Percentiles rank a stretch among this genome's conserved stretches.
Evolutionary conservation across 2,113 vertebrate species (phyloP).

Genomic region (Chaetodon trifascialis): DNA sequence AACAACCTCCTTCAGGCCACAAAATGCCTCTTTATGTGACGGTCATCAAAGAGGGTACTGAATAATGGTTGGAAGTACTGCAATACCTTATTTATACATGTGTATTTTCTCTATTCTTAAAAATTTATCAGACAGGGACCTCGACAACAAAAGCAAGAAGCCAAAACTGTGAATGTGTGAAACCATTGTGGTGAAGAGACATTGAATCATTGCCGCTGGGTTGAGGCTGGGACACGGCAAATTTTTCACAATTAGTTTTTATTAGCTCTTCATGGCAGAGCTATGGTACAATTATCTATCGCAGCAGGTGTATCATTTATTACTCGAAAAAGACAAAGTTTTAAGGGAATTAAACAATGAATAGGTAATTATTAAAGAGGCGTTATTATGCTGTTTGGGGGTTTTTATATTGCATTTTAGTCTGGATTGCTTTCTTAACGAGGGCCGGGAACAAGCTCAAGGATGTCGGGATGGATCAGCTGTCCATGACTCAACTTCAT

Average conservation of each 20-base stretch:
- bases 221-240: not conserved
- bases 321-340: not conserved
- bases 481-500: too few species aligned
- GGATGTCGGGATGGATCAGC: too few species aligned
- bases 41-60: not conserved
- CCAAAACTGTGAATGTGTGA: not conserved
- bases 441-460: too few species aligned
- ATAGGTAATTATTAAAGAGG: not conserved
- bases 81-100: too few species aligned
- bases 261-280: not conserved
- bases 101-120: not conserved
- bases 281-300: not conserved
- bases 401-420: too few species aligned
- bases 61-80: not conserved
- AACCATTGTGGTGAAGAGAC: not conserved
- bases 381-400: too few species aligned
- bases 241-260: not conserved
- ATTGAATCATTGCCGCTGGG: not conserved
- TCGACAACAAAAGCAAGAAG: too few species aligned
- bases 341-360: not conserved
- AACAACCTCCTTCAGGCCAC: slow-evolving; percentile 1
- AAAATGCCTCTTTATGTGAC: not conserved
- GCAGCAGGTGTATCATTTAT: not conserved
- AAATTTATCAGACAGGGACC: not conserved
- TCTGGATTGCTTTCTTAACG: too few species aligned